Evolutionary conservation across 2,888 invertebrate species (phyloP), one percentile per base, ranked within the genome.

Genomic region (Pharmacophagus antenor): DNA sequence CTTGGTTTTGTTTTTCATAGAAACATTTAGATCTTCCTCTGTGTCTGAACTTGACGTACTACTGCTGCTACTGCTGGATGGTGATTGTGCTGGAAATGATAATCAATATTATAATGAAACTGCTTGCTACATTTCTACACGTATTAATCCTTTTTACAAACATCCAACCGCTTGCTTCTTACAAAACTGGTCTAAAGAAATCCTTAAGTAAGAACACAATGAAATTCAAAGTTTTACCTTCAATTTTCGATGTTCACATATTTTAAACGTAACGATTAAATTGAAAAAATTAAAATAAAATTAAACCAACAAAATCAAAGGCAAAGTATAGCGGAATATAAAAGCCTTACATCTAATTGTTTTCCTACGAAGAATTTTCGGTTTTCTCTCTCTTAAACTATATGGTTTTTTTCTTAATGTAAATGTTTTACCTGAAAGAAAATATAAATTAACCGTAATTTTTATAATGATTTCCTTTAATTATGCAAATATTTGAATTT

Each of bases 1-100:
- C 77, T 91, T 91, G 6, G 84, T 87, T 67, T 91, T 91, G 67
- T 91, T 91, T 67, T 91, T 91, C 82, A 91, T 89, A 31, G 91
- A 90, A n/a, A 91, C 91, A 70, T 91, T 91, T 18, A 91, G 79
- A 63, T 91, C 91, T 62, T 88, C 90, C 61, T 91, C 90, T 0
- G 86, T 84, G 50, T 88, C 88, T 0, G 89, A 87, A 61, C 85
- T 87, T 1, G 85, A 77, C 1, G 82, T 84, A 59, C 85, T 87
- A 49, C 79, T 84, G 63, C 78, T 84, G 61, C 81, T 86, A 56
- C 80, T 84, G 31, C 77, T 81, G 20, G 86, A 83, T 44, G 89
- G 89, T 0, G 89, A 91, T 83, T 91, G 88, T 31, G 91, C 91
- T 91, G 69, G 1, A 56, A 56, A 42, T 42, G 5, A 10, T 18